Percentiles rank a stretch among this genome's conserved stretches.
Evolutionary conservation across 2,888 invertebrate genomes (phyloP).

Genomic region (Pandemis heparana): DNA sequence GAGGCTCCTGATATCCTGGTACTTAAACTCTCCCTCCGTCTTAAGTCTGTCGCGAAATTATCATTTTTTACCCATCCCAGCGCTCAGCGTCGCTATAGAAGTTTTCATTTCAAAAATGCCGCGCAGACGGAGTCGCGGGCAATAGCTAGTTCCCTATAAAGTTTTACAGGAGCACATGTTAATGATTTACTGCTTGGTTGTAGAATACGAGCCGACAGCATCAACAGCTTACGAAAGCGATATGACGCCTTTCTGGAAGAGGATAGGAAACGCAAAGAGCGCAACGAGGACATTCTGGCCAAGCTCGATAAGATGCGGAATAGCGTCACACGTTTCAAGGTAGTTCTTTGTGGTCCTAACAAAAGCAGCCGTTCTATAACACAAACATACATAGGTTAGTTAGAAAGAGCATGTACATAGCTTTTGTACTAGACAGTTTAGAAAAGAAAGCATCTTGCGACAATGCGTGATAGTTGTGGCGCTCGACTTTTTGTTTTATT

Average conservation of each 20-base stretch:
- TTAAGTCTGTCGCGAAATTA: no score
- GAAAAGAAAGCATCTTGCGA: neutral
- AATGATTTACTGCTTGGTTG: constrained; percentile 43
- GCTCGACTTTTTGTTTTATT: neutral
- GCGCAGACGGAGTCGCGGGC: no score
- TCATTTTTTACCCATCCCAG: no score
- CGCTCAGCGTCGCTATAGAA: no score
- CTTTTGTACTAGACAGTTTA: neutral
- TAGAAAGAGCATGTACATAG: neutral
- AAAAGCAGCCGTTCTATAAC: no score
- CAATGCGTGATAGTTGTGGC: neutral
- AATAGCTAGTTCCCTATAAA: no score
- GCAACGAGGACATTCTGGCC: constrained; percentile 78
- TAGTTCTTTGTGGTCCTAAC: constrained; percentile 39
- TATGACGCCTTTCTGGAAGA: constrained; percentile 79
- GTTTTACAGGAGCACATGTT: no score
- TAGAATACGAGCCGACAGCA: constrained; percentile 72
- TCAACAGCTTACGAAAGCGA: constrained; percentile 72
- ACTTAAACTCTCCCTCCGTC: no score
- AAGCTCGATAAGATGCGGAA: constrained; percentile 76
- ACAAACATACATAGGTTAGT: no score
- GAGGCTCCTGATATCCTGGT: no score
- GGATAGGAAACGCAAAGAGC: constrained; percentile 76
- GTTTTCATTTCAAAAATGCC: no score
- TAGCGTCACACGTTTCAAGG: constrained; percentile 60